phyloP scores from a whole-genome alignment of 2,888 invertebrate genomes.

The Hipparchia sbordonii region DNA sequence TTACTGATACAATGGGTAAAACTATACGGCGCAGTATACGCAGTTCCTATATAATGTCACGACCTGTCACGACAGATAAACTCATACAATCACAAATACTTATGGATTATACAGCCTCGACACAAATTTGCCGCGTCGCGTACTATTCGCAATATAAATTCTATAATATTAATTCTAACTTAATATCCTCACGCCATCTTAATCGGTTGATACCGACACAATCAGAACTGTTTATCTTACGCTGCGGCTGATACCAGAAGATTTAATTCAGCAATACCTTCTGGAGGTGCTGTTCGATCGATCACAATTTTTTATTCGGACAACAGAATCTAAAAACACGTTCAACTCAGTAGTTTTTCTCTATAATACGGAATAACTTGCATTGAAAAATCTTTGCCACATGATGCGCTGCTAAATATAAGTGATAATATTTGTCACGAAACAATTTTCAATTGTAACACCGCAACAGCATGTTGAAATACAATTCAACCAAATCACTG shows the following conservation, averaged over 20 bases:
- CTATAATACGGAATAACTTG: too few relatives aligned
- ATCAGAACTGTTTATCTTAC: neutral
- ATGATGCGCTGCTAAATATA: too few relatives aligned
- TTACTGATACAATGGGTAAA: neutral
- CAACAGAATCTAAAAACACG: too few relatives aligned
- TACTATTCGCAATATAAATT: slow-evolving; percentile 61
- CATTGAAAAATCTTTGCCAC: too few relatives aligned
- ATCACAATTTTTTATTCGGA: too few relatives aligned
- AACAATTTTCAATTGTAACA: too few relatives aligned
- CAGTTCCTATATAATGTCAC: slow-evolving; percentile 41
- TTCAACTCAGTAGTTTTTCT: too few relatives aligned
- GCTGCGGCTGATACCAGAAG: neutral
- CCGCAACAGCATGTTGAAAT: too few relatives aligned
- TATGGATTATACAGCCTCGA: slow-evolving; percentile 69
- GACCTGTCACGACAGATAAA: slow-evolving; percentile 47
- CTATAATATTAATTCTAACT: slow-evolving; percentile 46
- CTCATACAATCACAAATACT: slow-evolving; percentile 59
- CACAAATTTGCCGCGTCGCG: slow-evolving; percentile 72
- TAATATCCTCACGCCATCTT: slow-evolving; percentile 39
- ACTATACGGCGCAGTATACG: slow-evolving; percentile 19
- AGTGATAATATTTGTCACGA: too few relatives aligned
- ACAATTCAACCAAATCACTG: too few relatives aligned
- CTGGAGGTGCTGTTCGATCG: neutral
- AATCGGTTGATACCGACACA: slow-evolving; percentile 14
- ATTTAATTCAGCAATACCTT: neutral